Evolutionary conservation across 2,797 vertebrate species (phyloP).

Genomic region (Enteromius argenteus): DNA sequence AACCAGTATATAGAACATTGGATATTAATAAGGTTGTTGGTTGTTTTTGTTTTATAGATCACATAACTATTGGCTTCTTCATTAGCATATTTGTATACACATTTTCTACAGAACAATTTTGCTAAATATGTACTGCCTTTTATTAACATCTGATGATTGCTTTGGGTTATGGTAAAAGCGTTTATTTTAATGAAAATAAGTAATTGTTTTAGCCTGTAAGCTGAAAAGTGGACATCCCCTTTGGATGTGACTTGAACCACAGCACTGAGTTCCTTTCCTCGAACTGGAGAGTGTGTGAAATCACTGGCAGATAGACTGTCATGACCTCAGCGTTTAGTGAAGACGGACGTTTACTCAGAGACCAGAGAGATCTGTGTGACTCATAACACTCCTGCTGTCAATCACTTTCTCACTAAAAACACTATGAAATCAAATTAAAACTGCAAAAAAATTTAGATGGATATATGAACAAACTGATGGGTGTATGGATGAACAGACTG

Average conservation of each 20-base stretch:
- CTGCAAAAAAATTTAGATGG: neutral
- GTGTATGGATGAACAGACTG: too few relatives aligned
- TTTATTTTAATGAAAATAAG: neutral
- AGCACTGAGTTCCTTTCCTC: constrained; percentile 1
- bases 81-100: neutral
- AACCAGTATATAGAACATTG: constrained; percentile 8
- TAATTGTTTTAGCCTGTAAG: neutral
- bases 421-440: neutral
- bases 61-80: neutral
- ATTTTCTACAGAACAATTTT: neutral
- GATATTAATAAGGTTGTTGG: neutral
- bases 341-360: constrained; percentile 65
- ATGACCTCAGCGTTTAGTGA: constrained; percentile 67
- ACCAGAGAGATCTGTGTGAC: constrained; percentile 65
- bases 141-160: neutral
- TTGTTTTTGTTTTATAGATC: too few relatives aligned
- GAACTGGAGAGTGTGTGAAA: constrained; percentile 64
- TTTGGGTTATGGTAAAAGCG: neutral
- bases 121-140: neutral
- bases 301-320: constrained; percentile 71
- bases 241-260: neutral
- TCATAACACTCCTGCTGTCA: constrained; percentile 70
- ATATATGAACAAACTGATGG: neutral
- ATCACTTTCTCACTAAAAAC: constrained; percentile 56
- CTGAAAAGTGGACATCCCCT: neutral